Base-by-base conservation (phyloP, 2,113 vertebrate genomes). In the Nesogale talazaci region DNA sequence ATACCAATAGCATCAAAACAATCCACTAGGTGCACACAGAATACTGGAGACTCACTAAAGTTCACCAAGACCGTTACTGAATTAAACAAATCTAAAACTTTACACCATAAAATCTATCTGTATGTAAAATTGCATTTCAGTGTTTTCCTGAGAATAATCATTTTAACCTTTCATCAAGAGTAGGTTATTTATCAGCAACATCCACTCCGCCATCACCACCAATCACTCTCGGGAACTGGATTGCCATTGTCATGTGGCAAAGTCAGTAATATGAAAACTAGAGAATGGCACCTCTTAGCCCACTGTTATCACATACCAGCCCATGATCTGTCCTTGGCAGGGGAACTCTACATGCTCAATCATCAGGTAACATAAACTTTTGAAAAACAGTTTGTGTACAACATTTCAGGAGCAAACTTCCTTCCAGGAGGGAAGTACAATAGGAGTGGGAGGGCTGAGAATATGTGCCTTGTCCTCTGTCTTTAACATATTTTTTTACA, bases 261-360 rank as follows among this genome's bases (percentile, higher is more conserved):
- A 29, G 0, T 20, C 67, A 65, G 84, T 46, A 77, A n/a, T 22
- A 46, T 42, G 67, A 67, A 57, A 34, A 56, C 19, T 7, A 75
- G 67, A 38, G 59, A 61, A 23, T 6, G 42, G 65, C 46, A 87
- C 86, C 78, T 82, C 74, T 14, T 1, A 67, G 10, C 34, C 9
- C 40, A 0, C 23, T 82, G 89, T 56, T 88, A 93, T 77, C 84
- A 86, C 94, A 94, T 42, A 69, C 36, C 83, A 97, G 87, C 83
- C 23, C 0, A 3, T n/a, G 59, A 81, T 52, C 63, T 92, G 11
- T 8, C 3, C 23, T 1, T 4, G 0, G 61, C 5, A 83, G 86
- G 3, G 9, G 23, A 74, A 76, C 20, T 93, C 59, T 86, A 61
- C 80, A 91, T 95, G 72, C 59, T 92, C 65, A 95, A 63, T 69